Evolutionary conservation across 2,113 vertebrate genomes (phyloP), one percentile per base, ranked within the genome.

Genomic region (Pomatostomus ruficeps): DNA sequence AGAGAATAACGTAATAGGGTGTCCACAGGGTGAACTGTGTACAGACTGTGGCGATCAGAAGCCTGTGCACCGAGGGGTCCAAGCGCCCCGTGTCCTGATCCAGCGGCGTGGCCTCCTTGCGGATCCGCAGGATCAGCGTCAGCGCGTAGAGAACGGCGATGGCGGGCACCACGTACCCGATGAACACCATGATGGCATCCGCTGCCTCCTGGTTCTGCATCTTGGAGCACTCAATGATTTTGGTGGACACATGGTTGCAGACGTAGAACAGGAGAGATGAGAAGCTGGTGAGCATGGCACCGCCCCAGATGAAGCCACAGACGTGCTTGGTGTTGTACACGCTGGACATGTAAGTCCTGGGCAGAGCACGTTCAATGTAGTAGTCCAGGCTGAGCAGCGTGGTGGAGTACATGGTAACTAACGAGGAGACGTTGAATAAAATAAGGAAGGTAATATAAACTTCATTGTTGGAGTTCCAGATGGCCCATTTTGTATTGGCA

Each of bases 271-370:
- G 99, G 88, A 99, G 98, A 4, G 99, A 99, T 16, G 99, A 99
- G 49, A 99, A 99, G 95, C 99, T 99, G 1, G 99, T 99, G 51
- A 99, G 99, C 97, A 99, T 98, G 0, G 99, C 99, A 1, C 99
- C 99, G 0, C 99, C 99, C 99, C 99, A 99, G 58, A 99, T 98
- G 89, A 99, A 99, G 16, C 99, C 99, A 0, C 99, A 99, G 46
- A 99, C 98, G 0, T 99, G 99, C 65, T 99, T 98, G 25, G 99
- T 99, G 97, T 99, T 99, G 94, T 99, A 99, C 82, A 99, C 99
- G 0, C 99, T 99, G 57, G 99, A 99, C 99, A 99, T 99, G 95
- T 99, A 99, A 21, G 99, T 99, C 38, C 99, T 99, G 1, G 99
- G 99, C 66, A 99, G 97, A 14, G 99, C 99, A 1, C 99, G 98